These are phyloP conservation scores for Drosophila ironensis DNA, from an alignment of 1,140 invertebrate species.

Conservation along the genomic window DNA sequence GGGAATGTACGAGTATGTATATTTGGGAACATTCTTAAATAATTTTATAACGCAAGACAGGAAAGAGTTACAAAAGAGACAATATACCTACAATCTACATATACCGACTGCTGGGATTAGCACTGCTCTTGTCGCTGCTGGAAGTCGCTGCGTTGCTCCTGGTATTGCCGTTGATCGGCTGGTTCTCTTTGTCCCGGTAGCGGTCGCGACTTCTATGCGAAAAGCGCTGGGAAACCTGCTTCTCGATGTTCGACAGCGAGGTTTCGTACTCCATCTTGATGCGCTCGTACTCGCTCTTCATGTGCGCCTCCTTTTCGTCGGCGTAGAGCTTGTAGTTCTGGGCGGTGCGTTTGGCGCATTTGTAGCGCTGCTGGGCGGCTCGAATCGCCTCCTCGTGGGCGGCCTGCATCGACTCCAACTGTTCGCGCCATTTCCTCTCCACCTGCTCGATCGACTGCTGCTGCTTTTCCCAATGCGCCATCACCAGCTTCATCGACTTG, in stretches of 20 bases:
- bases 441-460: slow-evolving; percentile 52
- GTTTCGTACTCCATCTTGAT: slow-evolving; percentile 72
- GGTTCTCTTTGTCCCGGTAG: slow-evolving; percentile 49
- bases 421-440: slow-evolving; percentile 59
- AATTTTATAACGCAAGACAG: too few relatives aligned
- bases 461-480: slow-evolving; percentile 75
- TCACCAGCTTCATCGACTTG: slow-evolving; percentile 73
- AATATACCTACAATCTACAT: neutral
- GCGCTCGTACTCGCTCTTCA: slow-evolving; percentile 73
- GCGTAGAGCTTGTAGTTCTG: slow-evolving; percentile 83
- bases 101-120: neutral
- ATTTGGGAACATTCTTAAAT: too few relatives aligned
- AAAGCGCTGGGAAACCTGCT: slow-evolving; percentile 54
- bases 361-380: slow-evolving; percentile 83
- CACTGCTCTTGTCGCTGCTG: neutral
- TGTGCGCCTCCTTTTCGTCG: slow-evolving; percentile 77
- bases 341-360: slow-evolving; percentile 83
- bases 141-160: neutral
- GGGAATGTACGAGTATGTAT: neutral
- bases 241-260: slow-evolving; percentile 67
- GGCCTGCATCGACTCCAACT: slow-evolving; percentile 49
- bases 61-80: neutral
- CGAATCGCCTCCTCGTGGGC: slow-evolving; percentile 68
- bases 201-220: slow-evolving; percentile 51
- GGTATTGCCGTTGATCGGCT: slow-evolving; percentile 44